Conservation (phyloP, 2,888 invertebrate genomes). For the Spodoptera picta region DNA sequence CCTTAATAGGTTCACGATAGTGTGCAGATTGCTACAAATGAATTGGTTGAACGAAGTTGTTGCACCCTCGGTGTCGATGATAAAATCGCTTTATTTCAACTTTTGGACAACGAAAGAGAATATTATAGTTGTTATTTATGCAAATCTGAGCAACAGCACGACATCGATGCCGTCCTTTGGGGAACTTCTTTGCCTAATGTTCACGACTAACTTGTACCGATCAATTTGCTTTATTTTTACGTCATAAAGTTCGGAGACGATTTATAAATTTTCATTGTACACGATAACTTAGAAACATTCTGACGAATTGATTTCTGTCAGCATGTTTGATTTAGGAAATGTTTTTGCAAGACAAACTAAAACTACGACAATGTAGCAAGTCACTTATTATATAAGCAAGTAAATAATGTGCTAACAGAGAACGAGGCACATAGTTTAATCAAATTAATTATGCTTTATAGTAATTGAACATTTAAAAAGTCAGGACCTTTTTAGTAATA, state of each 20-base stretch:
- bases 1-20: no score
- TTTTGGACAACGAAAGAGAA: constrained; percentile 60
- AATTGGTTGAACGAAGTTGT: no score
- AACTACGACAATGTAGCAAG: no score
- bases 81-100: constrained; percentile 60
- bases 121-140: constrained; percentile 81
- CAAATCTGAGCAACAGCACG: constrained; percentile 80
- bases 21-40: no score
- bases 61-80: background rate
- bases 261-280: constrained; percentile 8
- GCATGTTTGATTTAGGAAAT: constrained; percentile 1
- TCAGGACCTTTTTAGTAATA: no score
- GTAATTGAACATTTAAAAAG: no score
- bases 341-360: background rate
- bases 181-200: constrained; percentile 58
- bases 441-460: no score
- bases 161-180: constrained; percentile 64
- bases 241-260: constrained; percentile 20
- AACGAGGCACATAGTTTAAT: no score
- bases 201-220: constrained; percentile 54
- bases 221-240: constrained; percentile 52
- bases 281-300: no score
- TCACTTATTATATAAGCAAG: no score
- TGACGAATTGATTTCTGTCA: no score
- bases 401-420: no score